Percentiles rank a stretch among this genome's conserved stretches.
These are phyloP conservation scores for Cynaeus angustus DNA, from an alignment of 2,888 invertebrate species.

Conservation along the genomic window DNA sequence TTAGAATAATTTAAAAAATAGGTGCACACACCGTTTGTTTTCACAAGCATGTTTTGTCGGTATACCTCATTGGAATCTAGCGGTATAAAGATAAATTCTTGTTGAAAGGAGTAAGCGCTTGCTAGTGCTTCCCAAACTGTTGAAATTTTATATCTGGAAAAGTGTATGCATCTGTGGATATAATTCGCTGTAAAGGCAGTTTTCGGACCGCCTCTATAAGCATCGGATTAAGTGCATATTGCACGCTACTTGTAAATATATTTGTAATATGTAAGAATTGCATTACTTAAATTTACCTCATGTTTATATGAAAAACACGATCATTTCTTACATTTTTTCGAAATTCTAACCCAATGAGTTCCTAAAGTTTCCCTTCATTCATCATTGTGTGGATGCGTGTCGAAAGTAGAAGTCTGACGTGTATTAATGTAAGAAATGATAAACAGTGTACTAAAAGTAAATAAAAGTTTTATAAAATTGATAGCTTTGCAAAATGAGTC, in stretches of 20 bases:
- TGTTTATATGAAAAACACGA: slow-evolving; percentile 44
- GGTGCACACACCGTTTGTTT: slow-evolving; percentile 36
- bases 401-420: slow-evolving; percentile 23
- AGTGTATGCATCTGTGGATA: slow-evolving; percentile 53
- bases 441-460: slow-evolving; percentile 39
- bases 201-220: slow-evolving; percentile 6
- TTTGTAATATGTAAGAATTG: slow-evolving; percentile 48
- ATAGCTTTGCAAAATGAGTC: too few species aligned
- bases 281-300: slow-evolving; percentile 50
- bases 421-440: slow-evolving; percentile 49
- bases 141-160: slow-evolving; percentile 57
- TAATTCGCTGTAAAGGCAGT: slow-evolving; percentile 17
- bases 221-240: slow-evolving; percentile 44
- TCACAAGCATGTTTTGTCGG: slow-evolving; percentile 27
- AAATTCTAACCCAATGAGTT: slow-evolving; percentile 32
- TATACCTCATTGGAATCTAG: slow-evolving; percentile 29
- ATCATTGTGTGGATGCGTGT: slow-evolving; percentile 16
- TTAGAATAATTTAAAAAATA: slow-evolving; percentile 27
- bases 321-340: slow-evolving; percentile 46
- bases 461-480: slow-evolving; percentile 41
- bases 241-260: slow-evolving; percentile 49
- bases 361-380: slow-evolving; percentile 31
- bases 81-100: slow-evolving; percentile 56
- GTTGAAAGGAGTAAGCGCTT: slow-evolving; percentile 52
- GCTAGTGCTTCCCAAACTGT: slow-evolving; percentile 49